Percentiles rank a stretch among this genome's conserved stretches.
These are phyloP conservation scores for Tetragonula clypearis DNA, from an alignment of 1,140 invertebrate species.

Conservation along the genomic window DNA sequence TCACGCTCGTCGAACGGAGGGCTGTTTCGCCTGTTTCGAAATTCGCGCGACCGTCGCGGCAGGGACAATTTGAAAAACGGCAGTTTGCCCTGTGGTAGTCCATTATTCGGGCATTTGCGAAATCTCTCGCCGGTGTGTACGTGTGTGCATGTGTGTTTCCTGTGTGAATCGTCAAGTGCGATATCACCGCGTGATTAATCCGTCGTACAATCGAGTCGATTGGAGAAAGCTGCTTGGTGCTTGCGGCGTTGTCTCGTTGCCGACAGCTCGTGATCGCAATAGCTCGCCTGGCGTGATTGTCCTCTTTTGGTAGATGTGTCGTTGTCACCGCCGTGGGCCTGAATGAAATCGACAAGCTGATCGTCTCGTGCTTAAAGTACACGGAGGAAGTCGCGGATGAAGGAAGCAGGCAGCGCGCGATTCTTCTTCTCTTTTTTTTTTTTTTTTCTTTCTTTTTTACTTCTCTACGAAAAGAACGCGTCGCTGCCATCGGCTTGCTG, in stretches of 20 bases:
- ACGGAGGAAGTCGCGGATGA: no score
- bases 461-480: not conserved
- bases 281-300: not conserved
- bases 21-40: not conserved
- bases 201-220: not conserved
- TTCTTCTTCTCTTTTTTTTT: no score
- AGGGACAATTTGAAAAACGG: not conserved
- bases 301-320: not conserved
- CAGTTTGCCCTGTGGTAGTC: no score
- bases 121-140: slow-evolving; percentile 52
- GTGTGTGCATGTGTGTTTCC: slow-evolving; percentile 19
- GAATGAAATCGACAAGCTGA: not conserved
- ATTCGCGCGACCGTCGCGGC: not conserved
- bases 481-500: not conserved
- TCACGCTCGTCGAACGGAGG: slow-evolving; percentile 6
- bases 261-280: slow-evolving; percentile 5
- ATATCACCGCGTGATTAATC: slow-evolving; percentile 29
- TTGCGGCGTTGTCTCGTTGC: not conserved
- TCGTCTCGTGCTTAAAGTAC: not conserved
- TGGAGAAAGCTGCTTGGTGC: not conserved
- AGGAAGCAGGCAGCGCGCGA: not conserved
- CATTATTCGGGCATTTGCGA: no score
- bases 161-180: slow-evolving; percentile 27
- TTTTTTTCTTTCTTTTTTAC: no score
- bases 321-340: not conserved